These are phyloP conservation scores for Dufourea novaeangliae DNA, from an alignment of 1,140 invertebrate species.

Conservation along the genomic window DNA sequence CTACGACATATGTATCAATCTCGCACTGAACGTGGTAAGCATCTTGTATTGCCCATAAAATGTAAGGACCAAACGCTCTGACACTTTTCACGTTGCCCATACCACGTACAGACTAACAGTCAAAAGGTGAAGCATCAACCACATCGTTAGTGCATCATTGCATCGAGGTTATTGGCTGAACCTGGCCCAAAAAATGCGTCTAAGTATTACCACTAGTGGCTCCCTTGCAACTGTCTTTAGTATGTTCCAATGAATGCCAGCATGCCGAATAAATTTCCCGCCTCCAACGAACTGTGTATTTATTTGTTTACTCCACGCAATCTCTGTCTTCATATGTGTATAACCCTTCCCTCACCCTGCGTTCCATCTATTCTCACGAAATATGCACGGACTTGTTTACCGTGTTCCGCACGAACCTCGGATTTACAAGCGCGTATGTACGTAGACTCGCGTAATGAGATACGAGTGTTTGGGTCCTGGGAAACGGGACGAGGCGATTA, in stretches of 20 bases:
- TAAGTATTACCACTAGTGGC: too few relatives aligned
- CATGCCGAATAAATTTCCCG: constrained; percentile 19
- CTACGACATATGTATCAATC: too few relatives aligned
- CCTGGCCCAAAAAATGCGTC: too few relatives aligned
- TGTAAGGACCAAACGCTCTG: too few relatives aligned
- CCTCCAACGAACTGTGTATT: not conserved
- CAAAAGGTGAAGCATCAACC: too few relatives aligned
- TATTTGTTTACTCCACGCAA: constrained; percentile 8
- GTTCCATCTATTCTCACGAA: not conserved
- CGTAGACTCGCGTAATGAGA: constrained; percentile 1
- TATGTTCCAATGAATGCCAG: not conserved
- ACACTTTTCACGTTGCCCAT: too few relatives aligned
- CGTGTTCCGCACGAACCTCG: not conserved
- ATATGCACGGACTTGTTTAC: constrained; percentile 15
- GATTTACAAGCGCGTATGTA: not conserved
- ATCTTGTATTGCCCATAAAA: too few relatives aligned
- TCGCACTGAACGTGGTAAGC: too few relatives aligned
- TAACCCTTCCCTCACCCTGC: not conserved
- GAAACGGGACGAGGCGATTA: not conserved
- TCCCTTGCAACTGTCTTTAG: too few relatives aligned
- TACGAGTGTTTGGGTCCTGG: not conserved
- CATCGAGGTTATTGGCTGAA: too few relatives aligned
- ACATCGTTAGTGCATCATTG: too few relatives aligned
- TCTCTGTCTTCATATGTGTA: not conserved
- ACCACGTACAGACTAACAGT: too few relatives aligned